Conservation (phyloP, 2,113 vertebrate genomes). For the Saccopteryx leptura region DNA sequence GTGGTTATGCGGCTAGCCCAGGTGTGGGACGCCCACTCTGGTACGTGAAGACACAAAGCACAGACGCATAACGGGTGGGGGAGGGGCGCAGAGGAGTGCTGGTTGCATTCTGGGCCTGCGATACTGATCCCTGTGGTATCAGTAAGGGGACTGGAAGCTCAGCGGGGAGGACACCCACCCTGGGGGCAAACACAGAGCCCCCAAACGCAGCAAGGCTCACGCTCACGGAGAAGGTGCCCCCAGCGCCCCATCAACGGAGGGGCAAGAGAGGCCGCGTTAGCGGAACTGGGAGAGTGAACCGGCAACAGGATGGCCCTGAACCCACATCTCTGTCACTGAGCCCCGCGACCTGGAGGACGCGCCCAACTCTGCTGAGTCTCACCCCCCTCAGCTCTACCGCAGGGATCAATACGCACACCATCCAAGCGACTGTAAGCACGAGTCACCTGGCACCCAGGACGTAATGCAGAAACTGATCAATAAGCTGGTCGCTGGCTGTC, state of each 20-base stretch:
- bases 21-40: not conserved
- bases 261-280: not conserved
- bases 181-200: not conserved
- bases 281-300: not conserved
- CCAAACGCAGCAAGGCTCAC: not conserved
- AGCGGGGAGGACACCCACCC: rapidly evolving
- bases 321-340: not conserved
- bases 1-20: not conserved
- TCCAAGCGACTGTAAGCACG: not conserved
- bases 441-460: not conserved
- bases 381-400: not conserved
- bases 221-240: not conserved
- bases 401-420: not conserved
- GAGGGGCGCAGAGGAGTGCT: not conserved
- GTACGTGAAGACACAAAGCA: not conserved
- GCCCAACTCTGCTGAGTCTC: not conserved
- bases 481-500: not conserved
- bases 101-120: not conserved
- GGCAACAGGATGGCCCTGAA: not conserved
- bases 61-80: not conserved
- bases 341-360: not conserved
- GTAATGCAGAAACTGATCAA: not conserved
- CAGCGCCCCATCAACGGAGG: too few species aligned
- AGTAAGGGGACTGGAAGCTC: not conserved
- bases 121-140: not conserved